A percentile compares a stretch with the other conserved stretches of the same genome.
These are phyloP conservation scores for Cydia amplana DNA, from an alignment of 1,140 invertebrate species.

Conservation along the genomic window DNA sequence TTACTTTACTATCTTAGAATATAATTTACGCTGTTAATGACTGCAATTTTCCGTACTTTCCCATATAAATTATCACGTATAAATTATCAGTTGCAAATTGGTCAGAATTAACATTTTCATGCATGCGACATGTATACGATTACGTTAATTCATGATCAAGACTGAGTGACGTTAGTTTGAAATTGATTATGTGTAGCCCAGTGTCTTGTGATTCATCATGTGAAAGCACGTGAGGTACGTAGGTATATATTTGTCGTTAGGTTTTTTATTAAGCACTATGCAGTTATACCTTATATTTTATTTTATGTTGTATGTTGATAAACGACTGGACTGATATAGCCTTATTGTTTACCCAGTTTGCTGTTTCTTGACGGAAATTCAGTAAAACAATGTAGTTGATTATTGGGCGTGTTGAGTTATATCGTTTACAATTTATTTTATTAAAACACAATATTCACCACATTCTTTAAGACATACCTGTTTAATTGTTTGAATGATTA, in stretches of 20 bases:
- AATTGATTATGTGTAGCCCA: conserved; percentile 4
- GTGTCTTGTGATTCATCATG: neutral
- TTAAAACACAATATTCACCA: no score
- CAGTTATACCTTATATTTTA: neutral
- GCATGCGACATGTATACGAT: neutral
- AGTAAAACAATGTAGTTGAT: no score
- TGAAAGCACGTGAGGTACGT: neutral
- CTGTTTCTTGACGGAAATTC: no score
- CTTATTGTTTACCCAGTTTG: no score
- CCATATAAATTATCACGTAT: neutral
- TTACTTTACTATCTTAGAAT: neutral
- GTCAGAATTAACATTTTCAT: neutral
- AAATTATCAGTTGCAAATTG: neutral
- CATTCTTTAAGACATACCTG: no score
- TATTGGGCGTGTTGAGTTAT: no score
- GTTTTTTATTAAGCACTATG: neutral
- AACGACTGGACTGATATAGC: no score
- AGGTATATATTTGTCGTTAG: neutral
- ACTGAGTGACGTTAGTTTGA: neutral
- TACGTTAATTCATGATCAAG: neutral
- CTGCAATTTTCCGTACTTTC: neutral
- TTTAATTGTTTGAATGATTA: no score
- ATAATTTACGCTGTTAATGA: neutral
- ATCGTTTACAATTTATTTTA: no score
- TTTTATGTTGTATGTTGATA: no score